A percentile compares a stretch with the other conserved stretches of the same genome.
phyloP scores from a whole-genome alignment of 2,797 vertebrate species.

The Ammospiza maritima region DNA sequence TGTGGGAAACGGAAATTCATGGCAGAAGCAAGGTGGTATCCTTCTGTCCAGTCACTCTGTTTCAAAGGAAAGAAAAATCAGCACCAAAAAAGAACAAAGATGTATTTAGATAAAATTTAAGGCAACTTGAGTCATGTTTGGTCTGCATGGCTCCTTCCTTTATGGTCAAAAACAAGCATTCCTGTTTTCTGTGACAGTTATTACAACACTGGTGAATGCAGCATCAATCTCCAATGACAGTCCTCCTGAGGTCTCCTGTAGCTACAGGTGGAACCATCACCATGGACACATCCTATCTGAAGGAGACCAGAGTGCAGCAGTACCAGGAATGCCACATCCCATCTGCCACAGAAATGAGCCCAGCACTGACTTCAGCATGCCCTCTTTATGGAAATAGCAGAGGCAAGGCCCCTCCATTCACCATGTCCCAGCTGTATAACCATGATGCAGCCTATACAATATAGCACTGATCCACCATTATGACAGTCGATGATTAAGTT shows the following conservation, averaged over 20 bases:
- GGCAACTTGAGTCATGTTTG: not conserved
- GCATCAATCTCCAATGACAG: not conserved
- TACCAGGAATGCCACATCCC: not conserved
- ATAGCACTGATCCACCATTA: not conserved
- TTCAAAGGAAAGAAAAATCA: slow-evolving; percentile 12
- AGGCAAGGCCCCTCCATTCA: not conserved
- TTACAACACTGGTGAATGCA: not conserved
- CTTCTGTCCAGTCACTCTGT: slow-evolving; percentile 95
- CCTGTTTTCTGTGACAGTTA: not conserved
- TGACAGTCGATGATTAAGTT: not conserved
- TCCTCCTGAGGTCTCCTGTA: not conserved
- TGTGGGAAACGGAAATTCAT: slow-evolving; percentile 99
- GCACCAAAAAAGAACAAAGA: not conserved
- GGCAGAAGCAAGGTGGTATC: slow-evolving; percentile 90
- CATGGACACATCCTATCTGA: not conserved
- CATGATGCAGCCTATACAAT: not conserved
- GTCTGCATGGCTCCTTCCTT: not conserved
- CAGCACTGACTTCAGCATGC: not conserved
- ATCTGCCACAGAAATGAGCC: not conserved
- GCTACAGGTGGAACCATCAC: not conserved
- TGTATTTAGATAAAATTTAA: not conserved
- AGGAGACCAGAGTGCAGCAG: not conserved
- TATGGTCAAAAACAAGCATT: not conserved
- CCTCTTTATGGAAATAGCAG: not conserved
- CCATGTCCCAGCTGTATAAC: not conserved